phyloP scores from a whole-genome alignment of 2,113 vertebrate genomes.

The Neolamprologus falcicula region DNA sequence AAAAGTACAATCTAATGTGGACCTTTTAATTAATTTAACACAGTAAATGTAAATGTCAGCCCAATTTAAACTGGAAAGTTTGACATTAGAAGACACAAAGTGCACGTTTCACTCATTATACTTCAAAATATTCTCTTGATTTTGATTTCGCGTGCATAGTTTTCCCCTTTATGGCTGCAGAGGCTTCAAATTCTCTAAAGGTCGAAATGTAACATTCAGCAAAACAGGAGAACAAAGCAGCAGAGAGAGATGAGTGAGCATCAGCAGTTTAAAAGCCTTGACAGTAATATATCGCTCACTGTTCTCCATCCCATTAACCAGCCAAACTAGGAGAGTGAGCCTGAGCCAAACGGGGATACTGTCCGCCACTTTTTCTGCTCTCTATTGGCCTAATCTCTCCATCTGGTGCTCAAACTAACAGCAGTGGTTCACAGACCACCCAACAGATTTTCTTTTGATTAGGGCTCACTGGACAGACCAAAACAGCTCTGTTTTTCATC shows the following conservation, averaged over 20 bases:
- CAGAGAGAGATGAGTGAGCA: conserved; percentile 30
- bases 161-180: background rate
- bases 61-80: background rate
- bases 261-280: conserved; percentile 47
- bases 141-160: background rate
- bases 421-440: conserved; percentile 41
- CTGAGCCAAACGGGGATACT: conserved; percentile 65
- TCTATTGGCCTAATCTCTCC: conserved; percentile 59
- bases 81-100: background rate
- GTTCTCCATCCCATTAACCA: conserved; percentile 64
- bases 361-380: conserved; percentile 59
- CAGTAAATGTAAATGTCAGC: background rate
- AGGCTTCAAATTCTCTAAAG: background rate
- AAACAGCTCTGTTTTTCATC: conserved; percentile 51
- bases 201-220: conserved; percentile 4
- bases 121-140: background rate
- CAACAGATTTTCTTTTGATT: conserved; percentile 63
- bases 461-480: conserved; percentile 30
- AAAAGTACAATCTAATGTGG: background rate
- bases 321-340: conserved; percentile 62
- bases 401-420: conserved; percentile 60
- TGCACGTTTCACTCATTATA: background rate
- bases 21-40: background rate
- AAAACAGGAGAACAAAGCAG: conserved; percentile 10
- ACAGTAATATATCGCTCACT: conserved; percentile 40